Evolutionary conservation across 2,888 invertebrate species (phyloP).

Genomic region (Fragum sueziense): DNA sequence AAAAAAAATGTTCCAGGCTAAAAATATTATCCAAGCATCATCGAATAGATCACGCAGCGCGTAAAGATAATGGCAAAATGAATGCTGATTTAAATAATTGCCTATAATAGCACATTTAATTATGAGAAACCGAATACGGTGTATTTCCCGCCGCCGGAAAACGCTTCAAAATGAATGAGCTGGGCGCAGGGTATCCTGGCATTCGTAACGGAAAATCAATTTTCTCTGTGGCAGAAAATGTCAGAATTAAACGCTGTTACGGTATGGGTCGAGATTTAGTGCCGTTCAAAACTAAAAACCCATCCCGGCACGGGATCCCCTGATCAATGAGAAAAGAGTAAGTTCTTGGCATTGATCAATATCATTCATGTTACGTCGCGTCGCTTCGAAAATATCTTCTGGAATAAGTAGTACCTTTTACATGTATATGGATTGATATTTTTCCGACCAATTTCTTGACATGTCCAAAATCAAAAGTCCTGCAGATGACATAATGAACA

Average conservation of each 20-base stretch:
- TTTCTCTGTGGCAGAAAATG: constrained; percentile 52
- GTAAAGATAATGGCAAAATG: constrained; percentile 59
- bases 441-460: not conserved
- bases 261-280: constrained; percentile 19
- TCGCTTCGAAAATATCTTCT: not conserved
- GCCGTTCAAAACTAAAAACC: not conserved
- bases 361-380: not conserved
- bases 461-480: too few relatives aligned
- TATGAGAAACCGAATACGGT: constrained; percentile 60
- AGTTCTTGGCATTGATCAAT: not conserved
- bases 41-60: constrained; percentile 53
- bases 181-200: constrained; percentile 53
- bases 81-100: constrained; percentile 58
- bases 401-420: not conserved
- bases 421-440: not conserved
- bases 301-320: not conserved
- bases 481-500: not conserved
- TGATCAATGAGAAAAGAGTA: not conserved
- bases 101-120: constrained; percentile 60
- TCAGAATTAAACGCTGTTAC: constrained; percentile 53
- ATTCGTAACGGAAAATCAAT: constrained; percentile 61
- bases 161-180: constrained; percentile 51
- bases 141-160: constrained; percentile 60
- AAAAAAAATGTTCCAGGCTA: not conserved
- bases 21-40: constrained; percentile 4